phyloP scores from a whole-genome alignment of 2,888 invertebrate species.

The Melitaea athalia region DNA sequence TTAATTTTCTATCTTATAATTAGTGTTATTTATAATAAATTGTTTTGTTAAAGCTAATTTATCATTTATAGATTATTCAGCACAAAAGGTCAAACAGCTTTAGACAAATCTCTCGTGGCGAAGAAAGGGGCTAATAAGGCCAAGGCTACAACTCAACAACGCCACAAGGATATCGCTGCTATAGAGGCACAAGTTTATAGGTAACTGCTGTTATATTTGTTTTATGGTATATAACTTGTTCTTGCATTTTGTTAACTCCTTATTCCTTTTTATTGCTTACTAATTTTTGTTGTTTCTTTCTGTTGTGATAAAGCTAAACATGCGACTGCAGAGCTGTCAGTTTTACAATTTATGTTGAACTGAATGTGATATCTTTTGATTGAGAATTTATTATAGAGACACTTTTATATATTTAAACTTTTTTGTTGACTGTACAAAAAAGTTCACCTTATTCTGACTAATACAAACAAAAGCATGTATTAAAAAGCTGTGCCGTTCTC shows the following conservation, averaged over 20 bases:
- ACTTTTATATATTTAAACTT: too few relatives aligned
- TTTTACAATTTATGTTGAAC: too few relatives aligned
- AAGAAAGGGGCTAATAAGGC: conserved; percentile 90
- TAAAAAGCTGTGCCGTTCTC: too few relatives aligned
- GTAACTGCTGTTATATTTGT: conserved; percentile 50
- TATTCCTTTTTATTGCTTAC: neutral
- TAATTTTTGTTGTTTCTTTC: too few relatives aligned
- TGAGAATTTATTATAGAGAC: too few relatives aligned
- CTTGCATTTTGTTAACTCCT: neutral
- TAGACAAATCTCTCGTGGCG: conserved; percentile 95
- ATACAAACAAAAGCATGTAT: too few relatives aligned
- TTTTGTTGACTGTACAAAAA: too few relatives aligned
- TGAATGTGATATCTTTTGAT: too few relatives aligned
- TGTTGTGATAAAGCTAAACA: too few relatives aligned
- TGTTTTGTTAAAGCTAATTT: conserved; percentile 9
- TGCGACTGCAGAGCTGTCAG: too few relatives aligned
- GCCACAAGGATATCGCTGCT: conserved; percentile 93
- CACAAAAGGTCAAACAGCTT: conserved; percentile 96
- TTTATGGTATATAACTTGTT: neutral
- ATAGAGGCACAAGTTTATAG: conserved; percentile 95
- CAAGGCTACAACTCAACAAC: conserved; percentile 78
- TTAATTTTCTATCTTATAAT: neutral
- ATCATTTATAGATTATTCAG: conserved; percentile 86
- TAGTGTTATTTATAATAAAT: neutral
- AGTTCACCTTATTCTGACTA: too few relatives aligned